Evolutionary conservation across 2,113 vertebrate species (phyloP), one percentile per base, ranked within the genome.

Genomic region (Pachycephala philippinensis): DNA sequence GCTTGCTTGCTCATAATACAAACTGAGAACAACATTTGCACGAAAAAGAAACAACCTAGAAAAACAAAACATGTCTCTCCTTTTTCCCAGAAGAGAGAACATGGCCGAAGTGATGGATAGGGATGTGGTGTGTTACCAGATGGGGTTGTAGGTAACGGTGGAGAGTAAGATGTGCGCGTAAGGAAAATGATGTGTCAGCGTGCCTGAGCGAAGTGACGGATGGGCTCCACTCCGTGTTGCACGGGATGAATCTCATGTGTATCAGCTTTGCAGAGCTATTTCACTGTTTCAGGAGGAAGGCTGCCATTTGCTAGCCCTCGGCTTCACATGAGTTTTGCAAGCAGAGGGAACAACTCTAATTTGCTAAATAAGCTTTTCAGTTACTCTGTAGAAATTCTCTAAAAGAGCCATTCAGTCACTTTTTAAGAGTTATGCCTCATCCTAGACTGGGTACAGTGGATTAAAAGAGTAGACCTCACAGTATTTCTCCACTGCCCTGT

Each of bases 11-110:
- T 78, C 17, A 22, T n/a, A 50, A 84, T 66, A 19, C 65, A 97
- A 94, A 69, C 84, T 49, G 89, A 56, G 80, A 93, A 71, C 33
- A 87, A 60, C 23, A 76, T 96, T 95, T 87, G 65, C 93, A 75
- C 95, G 87, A 84, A 74, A 93, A 89, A 90, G 47, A 66, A 93
- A 31, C 70, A 87, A 77, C 54, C 68, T 66, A 84, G 65, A 59
- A 90, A 94, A 94, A 72, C 74, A 92, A 91, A 95, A 90, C 47
- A 7, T 49, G 35, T 63, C 35, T 84, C 37, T 61, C 2, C 0
- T 60, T 86, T 93, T 93, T 80, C 66, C 75, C 68, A 37, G 71
- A 47, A 84, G 72, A 94, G 65, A n/a, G 21, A 78, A 37, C 33
- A 10, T 13, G 66, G 66, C 37, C 0, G 0, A 56, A 50, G 59